A percentile compares a stretch with the other conserved stretches of the same genome.
These are phyloP conservation scores for Oriolus oriolus DNA, from an alignment of 2,113 vertebrate genomes.

Conservation along the genomic window DNA sequence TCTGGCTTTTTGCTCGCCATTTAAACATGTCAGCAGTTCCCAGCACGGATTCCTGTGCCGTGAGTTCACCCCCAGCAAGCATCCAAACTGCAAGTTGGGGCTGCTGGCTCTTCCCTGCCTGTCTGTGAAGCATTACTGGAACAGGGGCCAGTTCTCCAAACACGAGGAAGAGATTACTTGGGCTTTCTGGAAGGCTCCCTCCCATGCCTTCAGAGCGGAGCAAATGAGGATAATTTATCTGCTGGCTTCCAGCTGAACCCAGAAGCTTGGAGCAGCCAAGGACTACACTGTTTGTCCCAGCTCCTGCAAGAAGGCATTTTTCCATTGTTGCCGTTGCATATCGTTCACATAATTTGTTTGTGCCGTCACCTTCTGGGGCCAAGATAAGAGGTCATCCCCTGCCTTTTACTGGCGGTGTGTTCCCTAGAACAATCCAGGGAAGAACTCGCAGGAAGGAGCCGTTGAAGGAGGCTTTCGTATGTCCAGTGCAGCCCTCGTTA, in stretches of 20 bases:
- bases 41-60: background rate
- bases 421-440: constrained; percentile 55
- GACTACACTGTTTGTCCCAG: background rate
- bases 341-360: constrained; percentile 36
- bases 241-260: background rate
- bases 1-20: background rate
- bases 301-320: constrained; percentile 16
- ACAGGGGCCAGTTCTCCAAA: background rate
- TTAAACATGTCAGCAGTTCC: constrained; percentile 51
- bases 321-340: constrained; percentile 7
- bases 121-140: constrained; percentile 12
- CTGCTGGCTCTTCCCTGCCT: constrained; percentile 24
- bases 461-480: background rate
- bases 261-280: background rate
- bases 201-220: background rate
- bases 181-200: constrained; percentile 51
- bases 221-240: constrained; percentile 51
- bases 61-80: constrained; percentile 28
- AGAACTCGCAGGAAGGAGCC: constrained; percentile 29
- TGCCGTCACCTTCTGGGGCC: constrained; percentile 4
- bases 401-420: background rate
- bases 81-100: constrained; percentile 7
- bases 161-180: constrained; percentile 38
- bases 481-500: background rate
- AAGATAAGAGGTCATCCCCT: constrained; percentile 47